Base-by-base conservation (phyloP, 2,113 vertebrate genomes). In the Ivindomyrus marchei region DNA sequence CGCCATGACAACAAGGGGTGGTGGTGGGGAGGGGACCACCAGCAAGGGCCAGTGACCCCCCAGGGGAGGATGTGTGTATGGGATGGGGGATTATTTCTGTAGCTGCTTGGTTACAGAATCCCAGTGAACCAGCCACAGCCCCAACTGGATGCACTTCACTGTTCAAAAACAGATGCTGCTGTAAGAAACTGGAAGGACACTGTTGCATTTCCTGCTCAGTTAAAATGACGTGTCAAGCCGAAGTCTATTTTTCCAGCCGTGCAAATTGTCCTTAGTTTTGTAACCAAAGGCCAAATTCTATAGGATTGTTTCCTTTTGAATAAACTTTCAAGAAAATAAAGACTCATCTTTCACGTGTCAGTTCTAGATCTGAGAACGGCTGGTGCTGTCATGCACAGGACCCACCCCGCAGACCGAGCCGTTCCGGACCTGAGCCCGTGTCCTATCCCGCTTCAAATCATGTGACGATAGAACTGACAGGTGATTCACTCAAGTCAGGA, bases 171-270 rank as follows among this genome's bases (percentile, higher is more conserved):
- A 53, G 49, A 31, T 52, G 45, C 42, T 88, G 39, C 56, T 88
- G 58, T 19, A 4, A 5, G 21, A 24, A 7, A n/a, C 88, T 80
- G 46, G 62, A 46, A 87, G 39, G 31, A 88, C 24, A 87, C 84
- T 21, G 89, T 90, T 39, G n/a, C 62, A 74, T 87, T 88, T 90
- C 36, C 36, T 80, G 46, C 13, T 88, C 31, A 50, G 49, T 45
- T 88, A 90, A 90, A 66, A 53, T 17, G 83, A 56, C 74, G 90
- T 90, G 77, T 90, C 87, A 24, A 89, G 89, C 53, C 92, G 49
- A 95, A 89, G 94, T 53, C 84, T 94, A 92, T 95, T 95, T 95
- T 95, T 95, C 93, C 90, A 89, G 93, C 93, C 91, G 91, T 93
- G 94, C 88, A 92, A 94, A 88, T 94, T 93, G 93, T 93, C 93